Conservation (phyloP, 2,797 vertebrate species). For the Percopsis omiscomaycus region DNA sequence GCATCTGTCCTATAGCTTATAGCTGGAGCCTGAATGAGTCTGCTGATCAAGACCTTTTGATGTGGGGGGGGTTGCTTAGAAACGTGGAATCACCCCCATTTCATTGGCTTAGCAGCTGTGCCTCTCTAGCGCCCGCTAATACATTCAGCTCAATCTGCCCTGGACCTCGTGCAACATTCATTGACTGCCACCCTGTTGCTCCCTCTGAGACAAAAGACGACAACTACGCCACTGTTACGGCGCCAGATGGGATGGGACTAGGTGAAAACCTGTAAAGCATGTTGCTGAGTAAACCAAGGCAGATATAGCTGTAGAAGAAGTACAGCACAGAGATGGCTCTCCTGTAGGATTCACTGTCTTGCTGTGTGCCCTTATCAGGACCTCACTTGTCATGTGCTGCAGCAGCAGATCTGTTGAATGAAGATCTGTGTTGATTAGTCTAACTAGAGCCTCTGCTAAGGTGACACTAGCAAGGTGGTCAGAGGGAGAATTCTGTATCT, state of each 20-base stretch:
- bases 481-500: too few species aligned
- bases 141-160: conserved; percentile 74
- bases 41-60: conserved; percentile 61
- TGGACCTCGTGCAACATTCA: conserved; percentile 63
- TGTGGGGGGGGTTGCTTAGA: conserved; percentile 72
- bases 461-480: conserved; percentile 1
- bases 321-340: conserved; percentile 18
- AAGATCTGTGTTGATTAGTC: neutral
- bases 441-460: conserved; percentile 4
- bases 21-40: conserved; percentile 30
- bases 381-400: conserved; percentile 57
- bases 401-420: conserved; percentile 27
- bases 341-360: conserved; percentile 13
- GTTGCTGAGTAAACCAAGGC: conserved; percentile 47
- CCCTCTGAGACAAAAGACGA: conserved; percentile 64
- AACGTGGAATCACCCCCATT: conserved; percentile 77
- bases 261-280: conserved; percentile 33
- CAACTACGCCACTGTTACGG: conserved; percentile 19
- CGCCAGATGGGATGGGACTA: conserved; percentile 33
- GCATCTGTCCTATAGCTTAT: conserved; percentile 55
- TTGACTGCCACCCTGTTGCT: conserved; percentile 53
- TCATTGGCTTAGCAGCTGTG: conserved; percentile 72
- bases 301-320: neutral
- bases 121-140: conserved; percentile 70
- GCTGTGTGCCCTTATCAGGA: conserved; percentile 43